phyloP scores from a whole-genome alignment of 2,888 invertebrate species.

The Chrysotoxum bicinctum region DNA sequence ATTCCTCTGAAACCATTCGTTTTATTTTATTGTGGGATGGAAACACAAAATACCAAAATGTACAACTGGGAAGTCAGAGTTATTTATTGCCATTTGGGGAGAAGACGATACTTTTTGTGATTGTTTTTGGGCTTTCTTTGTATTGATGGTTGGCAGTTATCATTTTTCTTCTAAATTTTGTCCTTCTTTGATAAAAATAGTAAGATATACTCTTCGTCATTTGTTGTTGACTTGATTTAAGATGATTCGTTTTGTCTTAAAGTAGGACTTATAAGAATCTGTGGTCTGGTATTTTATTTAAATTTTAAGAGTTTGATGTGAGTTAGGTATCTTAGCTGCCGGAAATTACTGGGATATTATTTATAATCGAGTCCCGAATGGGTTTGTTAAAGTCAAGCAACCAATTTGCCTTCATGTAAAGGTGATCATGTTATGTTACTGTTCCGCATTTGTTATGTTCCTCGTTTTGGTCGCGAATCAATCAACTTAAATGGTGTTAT shows the following conservation, averaged over 20 bases:
- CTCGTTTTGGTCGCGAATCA: too few species aligned
- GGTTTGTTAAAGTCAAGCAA: too few species aligned
- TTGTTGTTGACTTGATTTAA: constrained; percentile 12
- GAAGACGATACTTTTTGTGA: constrained; percentile 44
- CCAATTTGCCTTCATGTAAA: too few species aligned
- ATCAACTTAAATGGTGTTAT: too few species aligned
- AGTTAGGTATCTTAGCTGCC: not conserved
- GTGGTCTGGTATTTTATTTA: not conserved
- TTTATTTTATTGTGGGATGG: constrained; percentile 7
- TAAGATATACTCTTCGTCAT: not conserved
- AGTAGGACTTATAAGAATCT: not conserved
- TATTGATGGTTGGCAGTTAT: constrained; percentile 27
- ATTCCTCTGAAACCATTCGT: constrained; percentile 42
- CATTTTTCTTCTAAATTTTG: constrained; percentile 5
- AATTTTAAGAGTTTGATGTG: not conserved
- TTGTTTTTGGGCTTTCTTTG: constrained; percentile 25
- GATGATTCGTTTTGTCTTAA: not conserved
- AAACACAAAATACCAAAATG: constrained; percentile 6
- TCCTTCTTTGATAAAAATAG: not conserved
- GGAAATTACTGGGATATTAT: not conserved
- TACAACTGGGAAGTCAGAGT: constrained; percentile 27
- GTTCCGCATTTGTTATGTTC: too few species aligned
- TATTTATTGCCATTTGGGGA: constrained; percentile 58
- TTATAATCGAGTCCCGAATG: too few species aligned
- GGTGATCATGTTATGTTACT: too few species aligned